Evolutionary conservation across 1,140 invertebrate genomes (phyloP).

Genomic region (Tenebrio molitor): DNA sequence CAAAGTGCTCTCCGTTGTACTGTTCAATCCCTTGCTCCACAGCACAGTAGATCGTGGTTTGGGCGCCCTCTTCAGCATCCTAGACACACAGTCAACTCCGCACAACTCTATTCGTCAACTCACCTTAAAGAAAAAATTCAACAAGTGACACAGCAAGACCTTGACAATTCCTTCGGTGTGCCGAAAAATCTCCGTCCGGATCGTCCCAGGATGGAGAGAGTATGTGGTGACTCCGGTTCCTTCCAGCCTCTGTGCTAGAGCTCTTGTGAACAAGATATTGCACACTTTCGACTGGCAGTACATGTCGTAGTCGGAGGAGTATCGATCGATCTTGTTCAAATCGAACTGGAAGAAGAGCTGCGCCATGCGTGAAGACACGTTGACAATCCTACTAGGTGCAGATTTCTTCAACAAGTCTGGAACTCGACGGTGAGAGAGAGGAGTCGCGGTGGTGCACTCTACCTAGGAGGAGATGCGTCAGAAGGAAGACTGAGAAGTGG

Average conservation of each 20-base stretch:
- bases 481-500: constrained; percentile 71
- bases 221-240: constrained; percentile 65
- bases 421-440: too few species aligned
- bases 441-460: constrained; percentile 51
- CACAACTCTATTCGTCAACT: too few species aligned
- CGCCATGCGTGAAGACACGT: constrained; percentile 78
- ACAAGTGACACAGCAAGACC: background rate
- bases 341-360: constrained; percentile 74
- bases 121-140: constrained; percentile 45
- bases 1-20: constrained; percentile 54
- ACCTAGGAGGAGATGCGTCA: constrained; percentile 71
- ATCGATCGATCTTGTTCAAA: constrained; percentile 66
- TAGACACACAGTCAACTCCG: too few species aligned
- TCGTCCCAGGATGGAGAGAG: constrained; percentile 62
- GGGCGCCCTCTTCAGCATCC: constrained; percentile 60
- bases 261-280: constrained; percentile 76
- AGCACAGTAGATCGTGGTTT: constrained; percentile 55
- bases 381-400: constrained; percentile 76
- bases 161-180: constrained; percentile 52
- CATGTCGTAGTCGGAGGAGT: constrained; percentile 68
- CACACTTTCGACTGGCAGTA: constrained; percentile 83
- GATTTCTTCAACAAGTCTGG: constrained; percentile 69
- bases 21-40: constrained; percentile 51
- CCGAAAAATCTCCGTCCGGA: constrained; percentile 63
- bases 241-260: constrained; percentile 72